phyloP scores from a whole-genome alignment of 2,797 vertebrate species.

The Ctenosaura bakeri region DNA sequence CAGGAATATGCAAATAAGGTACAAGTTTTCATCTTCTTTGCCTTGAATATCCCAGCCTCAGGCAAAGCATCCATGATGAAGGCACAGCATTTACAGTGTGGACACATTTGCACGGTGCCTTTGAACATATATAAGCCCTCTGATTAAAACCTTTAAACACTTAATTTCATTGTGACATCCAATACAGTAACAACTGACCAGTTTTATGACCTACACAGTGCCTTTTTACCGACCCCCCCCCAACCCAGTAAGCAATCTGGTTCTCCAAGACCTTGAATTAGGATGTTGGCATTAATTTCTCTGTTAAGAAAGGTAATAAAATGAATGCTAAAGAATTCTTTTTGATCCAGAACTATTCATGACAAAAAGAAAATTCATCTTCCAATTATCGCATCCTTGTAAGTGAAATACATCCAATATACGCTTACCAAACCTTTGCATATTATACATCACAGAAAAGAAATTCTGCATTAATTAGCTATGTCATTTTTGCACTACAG shows the following conservation, averaged over 20 bases:
- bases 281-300: conserved; percentile 28
- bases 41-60: not conserved
- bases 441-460: not conserved
- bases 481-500: conserved; percentile 25
- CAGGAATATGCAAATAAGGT: not conserved
- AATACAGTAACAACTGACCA: not conserved
- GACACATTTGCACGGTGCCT: not conserved
- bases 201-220: not conserved
- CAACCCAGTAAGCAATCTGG: conserved; percentile 55
- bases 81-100: not conserved
- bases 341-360: conserved; percentile 30
- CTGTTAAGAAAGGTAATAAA: conserved; percentile 22
- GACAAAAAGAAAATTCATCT: conserved; percentile 47
- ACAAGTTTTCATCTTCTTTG: too few species aligned
- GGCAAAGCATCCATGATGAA: conserved; percentile 1
- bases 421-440: conserved; percentile 37
- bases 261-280: conserved; percentile 20
- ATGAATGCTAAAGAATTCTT: conserved; percentile 14
- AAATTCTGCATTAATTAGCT: conserved; percentile 41
- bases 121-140: not conserved
- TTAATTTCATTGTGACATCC: not conserved
- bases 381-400: conserved; percentile 57
- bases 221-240: conserved; percentile 13
- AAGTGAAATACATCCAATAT: conserved; percentile 27
- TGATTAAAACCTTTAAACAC: not conserved